Evolutionary conservation across 2,113 vertebrate genomes (phyloP), one percentile per base, ranked within the genome.

Genomic region (Microcebus murinus): DNA sequence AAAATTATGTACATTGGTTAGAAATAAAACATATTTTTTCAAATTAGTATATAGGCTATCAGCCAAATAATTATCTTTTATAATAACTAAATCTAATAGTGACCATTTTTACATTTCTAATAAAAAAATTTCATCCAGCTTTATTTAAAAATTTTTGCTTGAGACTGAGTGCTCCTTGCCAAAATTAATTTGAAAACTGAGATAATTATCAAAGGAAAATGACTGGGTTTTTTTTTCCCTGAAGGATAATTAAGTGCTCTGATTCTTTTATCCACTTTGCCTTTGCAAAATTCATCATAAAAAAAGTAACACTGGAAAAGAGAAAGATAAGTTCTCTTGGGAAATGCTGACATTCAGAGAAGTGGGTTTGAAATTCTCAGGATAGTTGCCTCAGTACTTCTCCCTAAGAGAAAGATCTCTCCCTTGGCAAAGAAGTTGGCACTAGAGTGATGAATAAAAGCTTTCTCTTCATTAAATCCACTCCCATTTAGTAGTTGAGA

Each of bases 111-210:
- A 74, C 4, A 94, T 59, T 36, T 42, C 36, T 57, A 34, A 6
- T 65, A 90, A 92, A 79, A 83, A 52, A 25, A 36, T 39, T 77
- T 74, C 17, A 83, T 77, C 23, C 15, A 39, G 31, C 13, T 83
- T 87, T 83, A 87, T 52, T 80, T 95, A 71, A 86, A 95, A 92
- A 74, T 71, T 94, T 90, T 52, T 94, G 20, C 31, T 55, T 61
- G 18, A 90, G 42, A 84, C 17, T 42, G 94, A 73, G 14, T 84
- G n/a, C 34, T 29, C 34, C 57, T 25, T 87, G n/a, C 73, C 13
- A 61, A 96, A 94, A 74, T 73, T 91, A 87, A 74, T 83, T 90
- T 57, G 23, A 74, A 96, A 90, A 73, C 57, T 52, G 27, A 87
- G 63, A 70, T 83, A 73, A 63, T 87, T 68, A 94, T 90, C 45